Conservation (phyloP, 2,797 vertebrate species). For the Neopelma chrysocephalum region DNA sequence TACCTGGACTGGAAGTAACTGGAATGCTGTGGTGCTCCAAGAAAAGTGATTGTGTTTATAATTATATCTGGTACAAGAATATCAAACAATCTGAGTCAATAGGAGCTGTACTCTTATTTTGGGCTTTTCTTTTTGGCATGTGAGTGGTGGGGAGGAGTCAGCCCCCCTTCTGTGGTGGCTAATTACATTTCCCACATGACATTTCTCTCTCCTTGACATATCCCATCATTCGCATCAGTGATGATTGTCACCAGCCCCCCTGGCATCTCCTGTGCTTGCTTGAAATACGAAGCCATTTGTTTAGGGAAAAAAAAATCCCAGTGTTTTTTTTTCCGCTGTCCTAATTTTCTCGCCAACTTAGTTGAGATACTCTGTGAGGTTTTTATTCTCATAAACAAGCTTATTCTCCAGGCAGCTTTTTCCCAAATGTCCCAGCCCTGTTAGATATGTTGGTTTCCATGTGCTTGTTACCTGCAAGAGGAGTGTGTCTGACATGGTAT, state of each 20-base stretch:
- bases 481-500: neutral
- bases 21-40: neutral
- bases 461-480: neutral
- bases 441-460: neutral
- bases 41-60: neutral
- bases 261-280: constrained; percentile 21
- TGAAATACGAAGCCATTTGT: constrained; percentile 51
- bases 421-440: neutral
- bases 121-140: neutral
- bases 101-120: neutral
- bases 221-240: constrained; percentile 59
- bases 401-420: neutral
- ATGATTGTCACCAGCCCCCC: constrained; percentile 47
- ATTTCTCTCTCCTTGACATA: constrained; percentile 61
- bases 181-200: constrained; percentile 62
- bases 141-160: constrained; percentile 7
- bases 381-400: neutral
- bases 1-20: neutral
- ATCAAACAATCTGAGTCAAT: neutral
- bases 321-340: neutral
- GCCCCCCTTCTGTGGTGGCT: constrained; percentile 3
- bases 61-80: neutral
- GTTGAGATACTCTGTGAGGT: neutral
- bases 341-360: constrained; percentile 27
- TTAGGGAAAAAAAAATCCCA: neutral